Percentiles rank a stretch among this genome's conserved stretches.
Conservation (phyloP, 2,888 invertebrate species). For the Stenichneumon culpator region DNA sequence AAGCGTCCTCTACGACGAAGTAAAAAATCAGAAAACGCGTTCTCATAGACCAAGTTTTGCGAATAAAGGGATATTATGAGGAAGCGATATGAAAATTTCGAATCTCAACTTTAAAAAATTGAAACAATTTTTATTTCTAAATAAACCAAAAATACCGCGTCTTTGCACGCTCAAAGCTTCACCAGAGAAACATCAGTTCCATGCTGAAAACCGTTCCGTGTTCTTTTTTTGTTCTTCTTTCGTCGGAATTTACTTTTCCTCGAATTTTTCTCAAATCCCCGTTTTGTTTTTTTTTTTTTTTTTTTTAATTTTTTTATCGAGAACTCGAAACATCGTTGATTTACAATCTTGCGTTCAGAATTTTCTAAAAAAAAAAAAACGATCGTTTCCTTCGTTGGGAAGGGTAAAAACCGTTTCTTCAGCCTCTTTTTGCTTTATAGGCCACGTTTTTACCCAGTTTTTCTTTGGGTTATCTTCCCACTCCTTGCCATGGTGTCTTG, state of each 20-base stretch:
- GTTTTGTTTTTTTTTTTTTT: not conserved
- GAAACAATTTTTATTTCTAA: not conserved
- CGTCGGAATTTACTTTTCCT: not conserved
- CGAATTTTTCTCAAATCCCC: not conserved
- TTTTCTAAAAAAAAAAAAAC: not conserved
- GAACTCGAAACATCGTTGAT: conserved; percentile 31
- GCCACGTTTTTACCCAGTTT: conserved; percentile 67
- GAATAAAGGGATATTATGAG: no score
- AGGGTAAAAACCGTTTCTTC: conserved; percentile 38
- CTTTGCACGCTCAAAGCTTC: not conserved
- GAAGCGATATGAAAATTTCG: no score
- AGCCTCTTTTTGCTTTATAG: conserved; percentile 65
- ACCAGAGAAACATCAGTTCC: not conserved
- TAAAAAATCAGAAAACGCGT: no score
- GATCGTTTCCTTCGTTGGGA: conserved; percentile 3
- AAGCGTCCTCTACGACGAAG: no score
- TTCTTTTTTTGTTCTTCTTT: conserved; percentile 9
- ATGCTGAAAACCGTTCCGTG: not conserved
- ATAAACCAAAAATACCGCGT: not conserved
- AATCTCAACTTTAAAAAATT: no score
- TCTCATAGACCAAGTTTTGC: no score
- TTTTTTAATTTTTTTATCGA: not conserved
- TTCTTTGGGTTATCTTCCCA: conserved; percentile 64
- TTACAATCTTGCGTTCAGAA: conserved; percentile 42
- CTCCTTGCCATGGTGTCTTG: conserved; percentile 18